phyloP scores from a whole-genome alignment of 1,140 invertebrate species.

The Aethina tumida region DNA sequence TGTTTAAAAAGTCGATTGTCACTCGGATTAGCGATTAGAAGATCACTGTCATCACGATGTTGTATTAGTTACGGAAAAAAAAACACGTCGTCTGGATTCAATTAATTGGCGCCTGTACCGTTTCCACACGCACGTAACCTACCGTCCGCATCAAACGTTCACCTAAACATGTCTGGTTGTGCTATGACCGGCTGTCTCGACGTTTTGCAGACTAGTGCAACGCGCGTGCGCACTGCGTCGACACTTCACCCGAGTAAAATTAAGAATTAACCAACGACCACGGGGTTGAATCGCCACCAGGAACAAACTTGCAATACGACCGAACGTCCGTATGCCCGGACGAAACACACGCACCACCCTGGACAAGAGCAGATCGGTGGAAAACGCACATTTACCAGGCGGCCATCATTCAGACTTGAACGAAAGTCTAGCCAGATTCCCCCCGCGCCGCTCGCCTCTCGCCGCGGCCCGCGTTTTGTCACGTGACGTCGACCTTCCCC shows the following conservation, averaged over 20 bases:
- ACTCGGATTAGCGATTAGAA: too few species aligned
- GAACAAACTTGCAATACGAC: constrained; percentile 15
- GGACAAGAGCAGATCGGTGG: constrained; percentile 26
- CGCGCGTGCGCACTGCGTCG: constrained; percentile 14
- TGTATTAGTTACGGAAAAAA: too few species aligned
- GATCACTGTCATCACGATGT: too few species aligned
- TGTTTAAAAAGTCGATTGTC: constrained; percentile 1
- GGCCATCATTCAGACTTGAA: constrained; percentile 10
- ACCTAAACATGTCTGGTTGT: constrained; percentile 26
- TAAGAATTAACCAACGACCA: constrained; percentile 1
- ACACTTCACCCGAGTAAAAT: neutral
- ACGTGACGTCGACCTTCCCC: constrained; percentile 62
- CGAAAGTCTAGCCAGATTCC: constrained; percentile 28
- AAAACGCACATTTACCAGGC: constrained; percentile 16
- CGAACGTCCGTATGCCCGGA: constrained; percentile 14
- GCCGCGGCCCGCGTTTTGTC: constrained; percentile 27
- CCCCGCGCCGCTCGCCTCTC: constrained; percentile 17
- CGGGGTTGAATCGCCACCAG: constrained; percentile 5
- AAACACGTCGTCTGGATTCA: constrained; percentile 16
- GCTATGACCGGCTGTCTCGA: constrained; percentile 23
- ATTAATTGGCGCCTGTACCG: constrained; percentile 12
- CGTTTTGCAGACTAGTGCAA: constrained; percentile 24
- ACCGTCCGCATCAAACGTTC: constrained; percentile 23
- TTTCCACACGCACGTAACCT: constrained; percentile 16
- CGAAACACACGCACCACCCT: constrained; percentile 18